Conservation (phyloP, 2,113 vertebrate species). For the Ceratotherium simum region DNA sequence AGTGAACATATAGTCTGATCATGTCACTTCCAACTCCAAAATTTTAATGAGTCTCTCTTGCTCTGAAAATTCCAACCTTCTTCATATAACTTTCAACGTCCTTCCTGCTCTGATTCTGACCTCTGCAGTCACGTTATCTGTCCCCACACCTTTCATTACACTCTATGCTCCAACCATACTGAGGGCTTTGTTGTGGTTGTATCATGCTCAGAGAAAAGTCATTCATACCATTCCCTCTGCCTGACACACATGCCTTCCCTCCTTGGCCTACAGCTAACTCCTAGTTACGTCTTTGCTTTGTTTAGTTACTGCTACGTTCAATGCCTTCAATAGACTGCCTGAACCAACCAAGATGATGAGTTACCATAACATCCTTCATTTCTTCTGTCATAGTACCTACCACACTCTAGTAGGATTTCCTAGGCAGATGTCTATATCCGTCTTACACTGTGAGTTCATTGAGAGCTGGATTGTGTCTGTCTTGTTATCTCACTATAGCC, state of each 20-base stretch:
- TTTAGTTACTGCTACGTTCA: background rate
- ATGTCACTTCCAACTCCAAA: background rate
- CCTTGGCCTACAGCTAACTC: background rate
- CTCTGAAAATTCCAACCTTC: background rate
- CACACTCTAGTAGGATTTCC: slow-evolving; percentile 1
- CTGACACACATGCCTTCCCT: background rate
- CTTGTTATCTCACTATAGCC: background rate
- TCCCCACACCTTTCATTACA: background rate
- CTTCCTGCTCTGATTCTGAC: background rate
- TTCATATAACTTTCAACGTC: background rate
- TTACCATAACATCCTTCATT: background rate
- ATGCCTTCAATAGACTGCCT: background rate
- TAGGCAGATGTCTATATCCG: background rate
- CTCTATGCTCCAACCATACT: background rate
- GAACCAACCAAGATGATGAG: background rate
- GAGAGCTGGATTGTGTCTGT: background rate
- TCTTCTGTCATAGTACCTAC: background rate
- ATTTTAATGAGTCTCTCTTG: background rate
- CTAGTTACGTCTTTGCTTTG: slow-evolving; percentile 7
- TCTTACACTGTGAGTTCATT: background rate
- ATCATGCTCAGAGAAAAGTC: background rate
- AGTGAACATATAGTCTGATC: slow-evolving; percentile 35
- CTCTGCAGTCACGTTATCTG: background rate
- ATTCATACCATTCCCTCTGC: background rate
- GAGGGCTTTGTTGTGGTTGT: background rate